A percentile compares a stretch with the other conserved stretches of the same genome.
phyloP scores from a whole-genome alignment of 2,797 vertebrate species.

The Etheostoma nigrum region DNA sequence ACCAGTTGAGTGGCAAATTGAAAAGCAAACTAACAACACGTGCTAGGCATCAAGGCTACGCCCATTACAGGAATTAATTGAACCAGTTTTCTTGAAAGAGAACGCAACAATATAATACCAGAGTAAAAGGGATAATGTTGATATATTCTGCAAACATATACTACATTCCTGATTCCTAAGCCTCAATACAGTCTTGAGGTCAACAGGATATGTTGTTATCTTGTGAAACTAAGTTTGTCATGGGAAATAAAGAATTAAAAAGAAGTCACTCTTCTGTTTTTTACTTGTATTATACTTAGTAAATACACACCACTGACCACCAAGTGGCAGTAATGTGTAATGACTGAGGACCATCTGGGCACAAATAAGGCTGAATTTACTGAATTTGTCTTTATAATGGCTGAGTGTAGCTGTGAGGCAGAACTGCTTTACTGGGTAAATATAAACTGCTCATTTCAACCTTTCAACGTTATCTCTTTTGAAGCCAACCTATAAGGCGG shows the following conservation, averaged over 20 bases:
- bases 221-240: not conserved
- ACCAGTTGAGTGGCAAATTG: not conserved
- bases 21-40: not conserved
- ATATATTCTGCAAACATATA: not conserved
- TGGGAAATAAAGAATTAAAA: not conserved
- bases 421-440: not conserved
- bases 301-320: not conserved
- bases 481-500: fast-evolving
- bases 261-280: not conserved
- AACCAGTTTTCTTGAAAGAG: not conserved
- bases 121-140: not conserved
- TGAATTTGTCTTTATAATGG: not conserved
- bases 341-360: not conserved
- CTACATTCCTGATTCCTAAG: not conserved
- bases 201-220: not conserved
- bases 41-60: conserved; percentile 10
- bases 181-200: not conserved
- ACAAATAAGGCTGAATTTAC: not conserved
- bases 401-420: not conserved
- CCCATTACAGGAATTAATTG: conserved; percentile 41
- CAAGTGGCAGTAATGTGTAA: not conserved
- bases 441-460: not conserved
- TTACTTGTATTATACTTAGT: too few species aligned
- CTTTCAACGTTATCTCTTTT: not conserved
- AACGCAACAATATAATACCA: not conserved